These are phyloP conservation scores for Butorides virescens DNA, from an alignment of 2,113 vertebrate species.

Conservation along the genomic window DNA sequence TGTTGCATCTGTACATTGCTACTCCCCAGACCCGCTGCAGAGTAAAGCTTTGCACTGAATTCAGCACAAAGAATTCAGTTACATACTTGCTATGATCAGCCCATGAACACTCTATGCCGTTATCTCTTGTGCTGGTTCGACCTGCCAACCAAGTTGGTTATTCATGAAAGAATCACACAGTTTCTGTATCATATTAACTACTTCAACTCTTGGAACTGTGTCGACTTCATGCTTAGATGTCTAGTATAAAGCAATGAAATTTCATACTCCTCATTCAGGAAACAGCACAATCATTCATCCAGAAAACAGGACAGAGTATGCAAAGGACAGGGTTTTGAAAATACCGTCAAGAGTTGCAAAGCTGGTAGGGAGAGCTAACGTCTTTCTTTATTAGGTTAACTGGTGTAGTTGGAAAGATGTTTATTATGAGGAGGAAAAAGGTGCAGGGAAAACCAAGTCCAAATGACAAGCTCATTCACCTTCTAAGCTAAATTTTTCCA, in stretches of 20 bases:
- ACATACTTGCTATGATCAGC: background rate
- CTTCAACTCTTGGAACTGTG: conserved; percentile 15
- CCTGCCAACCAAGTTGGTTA: conserved; percentile 33
- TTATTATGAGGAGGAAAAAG: background rate
- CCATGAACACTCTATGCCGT: background rate
- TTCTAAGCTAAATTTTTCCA: background rate
- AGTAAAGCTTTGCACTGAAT: background rate
- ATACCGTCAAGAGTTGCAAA: background rate
- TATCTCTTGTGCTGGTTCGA: conserved; percentile 30
- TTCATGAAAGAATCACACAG: conserved; percentile 31
- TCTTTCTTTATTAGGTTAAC: background rate
- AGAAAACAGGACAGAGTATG: conserved; percentile 1
- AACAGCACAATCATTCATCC: conserved; percentile 2
- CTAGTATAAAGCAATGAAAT: conserved; percentile 13
- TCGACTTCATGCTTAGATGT: conserved; percentile 13
- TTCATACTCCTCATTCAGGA: conserved; percentile 29
- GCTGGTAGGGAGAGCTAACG: background rate
- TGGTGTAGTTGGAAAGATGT: background rate
- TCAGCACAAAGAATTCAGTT: background rate
- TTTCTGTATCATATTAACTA: background rate
- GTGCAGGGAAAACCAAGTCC: background rate
- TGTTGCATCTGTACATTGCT: background rate
- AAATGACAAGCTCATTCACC: background rate
- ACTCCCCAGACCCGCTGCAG: background rate
- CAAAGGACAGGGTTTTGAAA: background rate